Conservation (phyloP, 2,888 invertebrate genomes). For the Allygus modestus region DNA sequence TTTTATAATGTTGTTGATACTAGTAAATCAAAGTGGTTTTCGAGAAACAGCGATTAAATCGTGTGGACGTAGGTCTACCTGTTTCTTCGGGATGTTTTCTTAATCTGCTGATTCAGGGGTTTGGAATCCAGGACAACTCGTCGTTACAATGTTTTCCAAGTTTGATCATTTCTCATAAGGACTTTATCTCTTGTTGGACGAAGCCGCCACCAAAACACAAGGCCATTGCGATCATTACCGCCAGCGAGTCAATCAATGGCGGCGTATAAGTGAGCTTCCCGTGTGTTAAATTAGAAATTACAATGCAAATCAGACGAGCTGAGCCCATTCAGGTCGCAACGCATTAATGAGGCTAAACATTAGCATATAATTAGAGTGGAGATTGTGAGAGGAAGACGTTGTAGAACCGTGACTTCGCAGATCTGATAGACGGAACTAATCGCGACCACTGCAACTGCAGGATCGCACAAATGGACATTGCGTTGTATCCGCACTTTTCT, state of each 20-base stretch:
- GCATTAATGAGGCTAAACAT: slow-evolving; percentile 53
- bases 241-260: slow-evolving; percentile 39
- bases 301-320: slow-evolving; percentile 44
- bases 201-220: background rate
- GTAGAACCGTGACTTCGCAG: slow-evolving; percentile 11
- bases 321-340: slow-evolving; percentile 44
- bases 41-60: background rate
- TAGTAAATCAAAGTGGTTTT: slow-evolving; percentile 9
- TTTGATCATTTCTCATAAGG: too few species aligned
- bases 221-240: slow-evolving; percentile 16
- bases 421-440: slow-evolving; percentile 48
- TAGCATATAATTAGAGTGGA: slow-evolving; percentile 53
- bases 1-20: slow-evolving; percentile 16
- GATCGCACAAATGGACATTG: too few species aligned
- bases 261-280: background rate
- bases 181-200: background rate
- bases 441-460: background rate
- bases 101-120: too few species aligned
- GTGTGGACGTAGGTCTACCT: too few species aligned
- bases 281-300: slow-evolving; percentile 55
- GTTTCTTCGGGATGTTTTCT: too few species aligned
- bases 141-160: too few species aligned
- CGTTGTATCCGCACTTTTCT: too few species aligned
- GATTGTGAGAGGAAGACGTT: slow-evolving; percentile 53
- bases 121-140: too few species aligned